A percentile compares a stretch with the other conserved stretches of the same genome.
Conservation (phyloP, 2,797 vertebrate genomes). For the Ciconia nigra region DNA sequence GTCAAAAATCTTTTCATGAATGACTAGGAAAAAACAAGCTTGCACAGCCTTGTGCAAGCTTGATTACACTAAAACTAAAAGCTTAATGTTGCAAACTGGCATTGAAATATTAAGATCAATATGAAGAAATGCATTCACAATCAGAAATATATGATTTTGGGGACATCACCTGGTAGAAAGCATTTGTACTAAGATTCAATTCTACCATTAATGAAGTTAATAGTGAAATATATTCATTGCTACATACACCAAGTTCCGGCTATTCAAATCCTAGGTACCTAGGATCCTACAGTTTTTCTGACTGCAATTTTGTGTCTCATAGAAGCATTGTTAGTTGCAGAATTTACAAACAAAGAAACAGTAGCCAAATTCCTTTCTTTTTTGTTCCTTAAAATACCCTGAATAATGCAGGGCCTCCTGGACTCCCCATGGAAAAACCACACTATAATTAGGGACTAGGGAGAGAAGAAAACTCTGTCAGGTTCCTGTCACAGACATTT, state of each 20-base stretch:
- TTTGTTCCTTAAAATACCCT: neutral
- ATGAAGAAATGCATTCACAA: neutral
- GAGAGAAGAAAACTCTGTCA: conserved; percentile 21
- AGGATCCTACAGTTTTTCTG: neutral
- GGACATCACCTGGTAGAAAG: neutral
- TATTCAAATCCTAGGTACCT: neutral
- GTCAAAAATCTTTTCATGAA: neutral
- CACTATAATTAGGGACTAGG: neutral
- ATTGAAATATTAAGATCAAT: neutral
- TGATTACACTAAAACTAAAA: neutral
- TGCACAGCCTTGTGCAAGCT: neutral
- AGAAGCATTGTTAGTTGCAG: neutral
- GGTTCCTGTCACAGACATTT: conserved; percentile 17
- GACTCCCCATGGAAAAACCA: neutral
- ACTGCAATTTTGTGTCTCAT: neutral
- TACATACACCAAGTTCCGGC: neutral
- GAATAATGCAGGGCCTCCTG: neutral
- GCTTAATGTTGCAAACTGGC: neutral
- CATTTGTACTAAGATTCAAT: neutral
- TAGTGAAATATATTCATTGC: neutral
- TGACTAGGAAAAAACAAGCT: neutral
- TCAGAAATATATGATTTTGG: neutral
- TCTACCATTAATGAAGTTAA: neutral
- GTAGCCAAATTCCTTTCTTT: neutral
- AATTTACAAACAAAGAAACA: neutral